Conservation (phyloP, 1,140 invertebrate genomes). For the Diabrotica virgifera region DNA sequence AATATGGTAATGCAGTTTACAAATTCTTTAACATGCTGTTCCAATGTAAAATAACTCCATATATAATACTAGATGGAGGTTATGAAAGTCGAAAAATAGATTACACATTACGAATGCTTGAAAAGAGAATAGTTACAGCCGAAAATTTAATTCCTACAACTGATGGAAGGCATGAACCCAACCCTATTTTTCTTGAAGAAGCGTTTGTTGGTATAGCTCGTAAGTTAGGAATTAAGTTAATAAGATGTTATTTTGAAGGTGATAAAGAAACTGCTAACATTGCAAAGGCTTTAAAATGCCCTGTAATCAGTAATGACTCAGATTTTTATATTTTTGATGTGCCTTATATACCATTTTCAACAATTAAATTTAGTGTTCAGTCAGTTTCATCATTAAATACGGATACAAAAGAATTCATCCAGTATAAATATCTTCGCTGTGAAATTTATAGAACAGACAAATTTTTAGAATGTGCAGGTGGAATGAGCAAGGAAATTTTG, state of each 20-base stretch:
- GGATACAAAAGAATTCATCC: constrained; percentile 19
- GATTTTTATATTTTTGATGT: constrained; percentile 89
- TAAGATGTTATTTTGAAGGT: constrained; percentile 80
- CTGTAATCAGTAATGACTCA: constrained; percentile 84
- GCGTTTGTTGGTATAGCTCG: constrained; percentile 67
- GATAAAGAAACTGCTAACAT: constrained; percentile 80
- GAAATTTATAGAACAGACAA: constrained; percentile 70
- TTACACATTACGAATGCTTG: constrained; percentile 62
- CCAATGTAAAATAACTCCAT: constrained; percentile 71
- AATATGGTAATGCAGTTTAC: constrained; percentile 59
- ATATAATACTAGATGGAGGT: constrained; percentile 84
- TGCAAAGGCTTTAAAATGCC: constrained; percentile 72
- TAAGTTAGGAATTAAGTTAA: constrained; percentile 62
- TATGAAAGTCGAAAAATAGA: constrained; percentile 71
- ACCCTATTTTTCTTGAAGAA: constrained; percentile 68
- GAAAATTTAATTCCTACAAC: constrained; percentile 49
- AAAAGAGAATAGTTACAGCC: constrained; percentile 59
- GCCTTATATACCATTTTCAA: constrained; percentile 74
- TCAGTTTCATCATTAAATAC: constrained; percentile 20
- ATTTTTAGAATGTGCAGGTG: constrained; percentile 62
- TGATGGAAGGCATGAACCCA: constrained; percentile 53
- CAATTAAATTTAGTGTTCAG: constrained; percentile 44
- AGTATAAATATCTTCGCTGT: constrained; percentile 56
- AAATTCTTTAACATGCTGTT: constrained; percentile 72
- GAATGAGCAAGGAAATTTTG: constrained; percentile 62